Evolutionary conservation across 2,888 invertebrate genomes (phyloP).

Genomic region (Mythimna ferrago): DNA sequence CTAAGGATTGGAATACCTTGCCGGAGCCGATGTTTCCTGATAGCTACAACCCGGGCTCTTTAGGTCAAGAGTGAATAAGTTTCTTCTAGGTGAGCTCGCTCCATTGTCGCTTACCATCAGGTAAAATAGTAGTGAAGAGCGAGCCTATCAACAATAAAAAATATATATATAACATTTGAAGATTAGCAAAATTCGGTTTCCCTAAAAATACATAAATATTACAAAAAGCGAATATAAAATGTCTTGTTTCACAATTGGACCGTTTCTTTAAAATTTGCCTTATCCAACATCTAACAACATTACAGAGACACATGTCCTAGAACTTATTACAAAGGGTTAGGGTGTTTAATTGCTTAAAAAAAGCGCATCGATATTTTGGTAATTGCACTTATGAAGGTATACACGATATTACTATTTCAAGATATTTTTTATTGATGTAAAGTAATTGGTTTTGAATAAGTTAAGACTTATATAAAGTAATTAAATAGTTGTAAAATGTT

Average conservation of each 20-base stretch:
- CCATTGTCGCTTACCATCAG: too few relatives aligned
- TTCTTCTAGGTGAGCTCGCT: too few relatives aligned
- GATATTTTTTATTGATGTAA: slow-evolving; percentile 30
- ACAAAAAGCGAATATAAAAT: slow-evolving; percentile 1
- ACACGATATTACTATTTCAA: slow-evolving; percentile 38
- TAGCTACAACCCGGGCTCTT: too few relatives aligned
- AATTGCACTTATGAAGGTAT: slow-evolving; percentile 1
- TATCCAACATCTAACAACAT: slow-evolving; percentile 40
- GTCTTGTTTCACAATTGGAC: slow-evolving; percentile 11
- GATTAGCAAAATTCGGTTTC: background rate
- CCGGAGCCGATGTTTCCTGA: too few relatives aligned
- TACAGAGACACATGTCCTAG: background rate
- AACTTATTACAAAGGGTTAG: slow-evolving; percentile 22
- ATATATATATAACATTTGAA: too few relatives aligned
- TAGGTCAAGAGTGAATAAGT: too few relatives aligned
- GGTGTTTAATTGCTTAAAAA: slow-evolving; percentile 32
- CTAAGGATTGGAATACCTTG: too few relatives aligned
- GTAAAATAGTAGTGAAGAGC: too few relatives aligned
- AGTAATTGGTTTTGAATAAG: slow-evolving; percentile 25
- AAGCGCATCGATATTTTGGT: background rate
- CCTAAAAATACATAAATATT: background rate
- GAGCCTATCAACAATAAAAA: too few relatives aligned
- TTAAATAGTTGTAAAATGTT: slow-evolving; percentile 31
- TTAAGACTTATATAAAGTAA: slow-evolving; percentile 20
- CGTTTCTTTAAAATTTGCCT: slow-evolving; percentile 13